These are phyloP conservation scores for Eueremaeus valkanovi DNA, from an alignment of 2,888 invertebrate species.

Conservation along the genomic window DNA sequence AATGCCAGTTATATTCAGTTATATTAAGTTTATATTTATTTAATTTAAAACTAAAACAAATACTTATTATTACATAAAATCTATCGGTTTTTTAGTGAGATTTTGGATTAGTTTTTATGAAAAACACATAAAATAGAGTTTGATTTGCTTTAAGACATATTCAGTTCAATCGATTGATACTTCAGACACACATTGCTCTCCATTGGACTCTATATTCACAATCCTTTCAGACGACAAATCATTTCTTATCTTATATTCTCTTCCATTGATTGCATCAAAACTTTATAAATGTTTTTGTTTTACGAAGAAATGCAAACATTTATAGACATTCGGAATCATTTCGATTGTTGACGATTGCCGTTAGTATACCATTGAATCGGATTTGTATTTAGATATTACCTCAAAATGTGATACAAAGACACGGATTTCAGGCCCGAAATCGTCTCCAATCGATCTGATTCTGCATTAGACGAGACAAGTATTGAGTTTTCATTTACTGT, in stretches of 20 bases:
- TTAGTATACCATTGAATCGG: not conserved
- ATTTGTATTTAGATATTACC: constrained; percentile 8
- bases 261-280: not conserved
- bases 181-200: not conserved
- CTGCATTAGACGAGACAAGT: not conserved
- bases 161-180: not conserved
- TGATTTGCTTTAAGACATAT: not conserved
- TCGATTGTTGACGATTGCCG: not conserved
- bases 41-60: too few relatives aligned
- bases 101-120: not conserved
- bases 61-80: not conserved
- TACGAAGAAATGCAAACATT: not conserved
- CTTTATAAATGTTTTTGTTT: constrained; percentile 1
- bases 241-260: not conserved
- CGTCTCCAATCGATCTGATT: not conserved
- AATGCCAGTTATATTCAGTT: not conserved
- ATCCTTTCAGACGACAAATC: not conserved
- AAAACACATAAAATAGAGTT: not conserved
- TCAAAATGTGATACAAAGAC: constrained; percentile 11
- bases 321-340: not conserved
- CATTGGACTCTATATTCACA: not conserved
- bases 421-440: not conserved
- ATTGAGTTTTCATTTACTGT: not conserved
- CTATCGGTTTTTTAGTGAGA: not conserved
- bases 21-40: too few relatives aligned